phyloP scores from a whole-genome alignment of 1,140 invertebrate genomes.

The Trypoxylus dichotomus region DNA sequence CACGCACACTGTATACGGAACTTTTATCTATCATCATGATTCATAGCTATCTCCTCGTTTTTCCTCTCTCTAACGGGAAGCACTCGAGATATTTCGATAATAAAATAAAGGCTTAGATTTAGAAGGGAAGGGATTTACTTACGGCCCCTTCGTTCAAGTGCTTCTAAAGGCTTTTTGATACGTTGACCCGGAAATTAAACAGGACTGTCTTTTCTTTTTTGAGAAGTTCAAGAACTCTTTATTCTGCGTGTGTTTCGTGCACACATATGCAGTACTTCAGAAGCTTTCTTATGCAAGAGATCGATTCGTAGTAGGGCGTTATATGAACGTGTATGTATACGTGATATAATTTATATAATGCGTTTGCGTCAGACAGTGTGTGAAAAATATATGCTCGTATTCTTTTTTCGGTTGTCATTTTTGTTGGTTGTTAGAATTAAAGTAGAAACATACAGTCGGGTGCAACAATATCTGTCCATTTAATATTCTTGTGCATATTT shows the following conservation, averaged over 20 bases:
- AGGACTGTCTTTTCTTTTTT: constrained; percentile 8
- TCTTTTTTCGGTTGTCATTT: not conserved
- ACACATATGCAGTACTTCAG: not conserved
- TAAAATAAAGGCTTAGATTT: not conserved
- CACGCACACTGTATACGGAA: not conserved
- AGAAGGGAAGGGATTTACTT: not conserved
- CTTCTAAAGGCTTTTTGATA: not conserved
- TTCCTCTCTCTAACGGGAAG: not conserved
- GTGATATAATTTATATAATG: not conserved
- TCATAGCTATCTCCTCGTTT: not conserved
- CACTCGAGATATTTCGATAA: constrained; percentile 13
- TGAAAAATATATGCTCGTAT: not conserved
- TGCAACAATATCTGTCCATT: no score
- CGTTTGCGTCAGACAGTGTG: not conserved
- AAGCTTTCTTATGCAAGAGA: not conserved
- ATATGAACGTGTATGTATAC: not conserved
- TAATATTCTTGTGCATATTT: no score
- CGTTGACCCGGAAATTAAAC: constrained; percentile 18
- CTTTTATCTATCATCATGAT: not conserved
- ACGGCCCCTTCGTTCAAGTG: not conserved
- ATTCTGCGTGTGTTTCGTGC: not conserved
- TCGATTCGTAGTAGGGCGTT: not conserved
- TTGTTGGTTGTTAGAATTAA: not conserved
- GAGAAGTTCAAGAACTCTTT: constrained; percentile 19
- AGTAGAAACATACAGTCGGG: no score